phyloP scores from a whole-genome alignment of 1,140 invertebrate species.

The Brachionus rotundiformis region DNA sequence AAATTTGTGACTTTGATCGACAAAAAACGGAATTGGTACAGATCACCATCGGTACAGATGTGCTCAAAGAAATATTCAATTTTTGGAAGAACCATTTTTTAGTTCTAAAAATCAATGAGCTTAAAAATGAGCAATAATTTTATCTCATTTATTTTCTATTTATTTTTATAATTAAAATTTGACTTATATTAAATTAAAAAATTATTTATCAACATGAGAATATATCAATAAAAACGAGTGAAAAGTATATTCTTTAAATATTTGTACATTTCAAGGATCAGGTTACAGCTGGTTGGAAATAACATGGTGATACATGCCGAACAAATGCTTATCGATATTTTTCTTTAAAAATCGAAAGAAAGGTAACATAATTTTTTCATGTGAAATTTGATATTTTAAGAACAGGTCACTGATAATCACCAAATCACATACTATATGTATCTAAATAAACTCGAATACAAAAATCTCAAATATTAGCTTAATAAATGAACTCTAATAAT shows the following conservation, averaged over 20 bases:
- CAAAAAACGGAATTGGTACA: background rate
- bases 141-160: too few species aligned
- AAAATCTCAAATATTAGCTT: background rate
- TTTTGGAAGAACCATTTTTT: slow-evolving; percentile 34
- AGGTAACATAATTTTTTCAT: background rate
- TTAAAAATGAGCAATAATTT: background rate
- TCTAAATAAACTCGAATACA: background rate
- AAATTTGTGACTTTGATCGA: background rate
- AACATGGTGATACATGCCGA: background rate
- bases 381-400: background rate
- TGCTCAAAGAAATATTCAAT: background rate
- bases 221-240: background rate
- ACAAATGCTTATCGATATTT: background rate
- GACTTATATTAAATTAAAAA: too few species aligned
- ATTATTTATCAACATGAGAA: too few species aligned
- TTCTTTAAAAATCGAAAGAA: background rate
- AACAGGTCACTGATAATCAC: background rate
- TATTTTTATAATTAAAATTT: too few species aligned
- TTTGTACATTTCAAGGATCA: background rate
- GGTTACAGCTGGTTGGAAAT: background rate
- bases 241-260: background rate
- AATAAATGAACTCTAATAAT: background rate
- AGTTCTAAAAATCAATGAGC: background rate
- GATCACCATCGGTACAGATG: background rate
- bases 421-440: background rate